Conservation (phyloP, 2,113 vertebrate genomes). For the Tragelaphus imberbis region DNA sequence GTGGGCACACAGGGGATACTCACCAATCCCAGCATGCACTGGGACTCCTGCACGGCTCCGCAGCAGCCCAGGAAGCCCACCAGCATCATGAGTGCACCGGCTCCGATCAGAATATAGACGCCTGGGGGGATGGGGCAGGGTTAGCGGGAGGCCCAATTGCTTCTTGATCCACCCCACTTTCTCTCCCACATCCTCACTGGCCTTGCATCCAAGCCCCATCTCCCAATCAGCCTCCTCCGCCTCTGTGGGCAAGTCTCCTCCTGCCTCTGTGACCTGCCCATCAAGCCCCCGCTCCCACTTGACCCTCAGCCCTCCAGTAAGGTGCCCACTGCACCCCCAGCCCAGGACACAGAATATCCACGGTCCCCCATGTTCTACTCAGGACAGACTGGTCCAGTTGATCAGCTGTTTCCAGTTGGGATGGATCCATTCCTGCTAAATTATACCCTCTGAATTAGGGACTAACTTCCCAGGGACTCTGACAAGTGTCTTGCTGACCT, state of each 20-base stretch:
- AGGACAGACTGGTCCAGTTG: neutral
- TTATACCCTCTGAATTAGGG: neutral
- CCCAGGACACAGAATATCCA: neutral
- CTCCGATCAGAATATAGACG: conserved; percentile 94
- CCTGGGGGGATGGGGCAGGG: conserved; percentile 74
- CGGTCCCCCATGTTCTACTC: neutral
- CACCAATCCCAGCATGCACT: conserved; percentile 97
- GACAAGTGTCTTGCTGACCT: neutral
- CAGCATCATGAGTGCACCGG: conserved; percentile 96
- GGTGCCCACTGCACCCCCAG: neutral
- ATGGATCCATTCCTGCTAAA: neutral
- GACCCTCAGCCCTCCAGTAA: neutral
- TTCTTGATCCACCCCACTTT: too few relatives aligned
- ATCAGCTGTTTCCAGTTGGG: neutral
- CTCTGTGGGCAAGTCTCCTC: neutral
- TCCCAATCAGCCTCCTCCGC: neutral
- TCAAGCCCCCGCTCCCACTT: neutral
- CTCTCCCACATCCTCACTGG: too few relatives aligned
- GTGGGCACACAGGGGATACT: conserved; percentile 48
- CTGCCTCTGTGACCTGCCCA: neutral
- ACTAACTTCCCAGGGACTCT: neutral
- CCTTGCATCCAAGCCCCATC: neutral
- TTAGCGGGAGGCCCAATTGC: neutral
- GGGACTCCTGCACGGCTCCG: conserved; percentile 94
- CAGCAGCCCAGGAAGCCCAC: conserved; percentile 98